Evolutionary conservation across 2,888 invertebrate species (phyloP).

Genomic region (Helicoverpa assulta): DNA sequence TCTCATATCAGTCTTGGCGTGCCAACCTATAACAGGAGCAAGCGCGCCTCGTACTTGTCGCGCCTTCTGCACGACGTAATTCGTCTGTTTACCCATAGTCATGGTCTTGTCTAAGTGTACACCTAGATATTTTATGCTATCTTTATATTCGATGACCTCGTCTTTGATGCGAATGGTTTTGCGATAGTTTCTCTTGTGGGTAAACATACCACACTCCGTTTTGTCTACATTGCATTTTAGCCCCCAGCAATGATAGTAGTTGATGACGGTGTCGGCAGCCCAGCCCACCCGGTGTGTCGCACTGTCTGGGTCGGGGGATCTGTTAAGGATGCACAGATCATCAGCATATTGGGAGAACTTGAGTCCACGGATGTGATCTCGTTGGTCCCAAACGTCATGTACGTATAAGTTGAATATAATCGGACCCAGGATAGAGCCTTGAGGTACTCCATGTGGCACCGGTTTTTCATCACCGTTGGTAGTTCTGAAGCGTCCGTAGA

Average conservation of each 20-base stretch:
- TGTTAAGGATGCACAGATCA: conserved; percentile 7
- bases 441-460: conserved; percentile 12
- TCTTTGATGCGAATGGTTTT: conserved; percentile 10
- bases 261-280: conserved; percentile 5
- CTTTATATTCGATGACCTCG: conserved; percentile 3
- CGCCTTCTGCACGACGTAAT: conserved; percentile 13
- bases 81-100: conserved; percentile 5
- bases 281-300: not conserved
- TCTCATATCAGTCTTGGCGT: conserved; percentile 3
- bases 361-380: conserved; percentile 1
- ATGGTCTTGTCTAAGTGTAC: conserved; percentile 11
- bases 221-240: conserved; percentile 8
- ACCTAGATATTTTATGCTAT: conserved; percentile 3
- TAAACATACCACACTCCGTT: conserved; percentile 8
- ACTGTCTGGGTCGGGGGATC: not conserved
- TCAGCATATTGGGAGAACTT: conserved; percentile 9
- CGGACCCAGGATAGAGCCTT: conserved; percentile 23
- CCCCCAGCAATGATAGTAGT: conserved; percentile 6
- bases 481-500: conserved; percentile 3
- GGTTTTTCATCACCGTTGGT: conserved; percentile 8
- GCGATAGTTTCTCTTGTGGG: conserved; percentile 2
- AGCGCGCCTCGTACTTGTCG: not conserved
- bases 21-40: conserved; percentile 4
- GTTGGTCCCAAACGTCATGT: conserved; percentile 12
- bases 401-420: conserved; percentile 15